Conservation (phyloP, 2,113 vertebrate species). For the Glaucidium brasilianum region DNA sequence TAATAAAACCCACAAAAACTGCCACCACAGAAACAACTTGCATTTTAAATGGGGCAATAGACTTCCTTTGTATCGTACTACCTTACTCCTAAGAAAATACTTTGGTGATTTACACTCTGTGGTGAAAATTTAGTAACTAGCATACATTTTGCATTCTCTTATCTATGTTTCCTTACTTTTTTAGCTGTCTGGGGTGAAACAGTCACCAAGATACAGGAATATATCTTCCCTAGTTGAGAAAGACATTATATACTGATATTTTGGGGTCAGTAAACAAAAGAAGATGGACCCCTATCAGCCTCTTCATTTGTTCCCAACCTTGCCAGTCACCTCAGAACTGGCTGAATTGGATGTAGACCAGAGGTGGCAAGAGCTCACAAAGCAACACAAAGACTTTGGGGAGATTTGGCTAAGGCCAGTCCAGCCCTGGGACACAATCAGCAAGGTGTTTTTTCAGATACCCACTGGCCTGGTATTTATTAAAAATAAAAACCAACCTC, state of each 20-base stretch:
- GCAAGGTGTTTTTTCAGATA: background rate
- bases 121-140: background rate
- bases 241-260: background rate
- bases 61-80: background rate
- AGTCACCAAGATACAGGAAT: background rate
- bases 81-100: background rate
- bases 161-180: background rate
- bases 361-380: background rate
- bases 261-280: background rate
- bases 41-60: background rate
- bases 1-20: background rate
- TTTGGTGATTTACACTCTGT: background rate
- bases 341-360: background rate
- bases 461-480: background rate
- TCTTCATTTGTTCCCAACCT: background rate
- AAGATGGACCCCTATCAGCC: background rate
- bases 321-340: background rate
- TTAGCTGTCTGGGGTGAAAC: background rate
- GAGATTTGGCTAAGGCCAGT: background rate
- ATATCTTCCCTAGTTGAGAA: background rate
- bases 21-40: background rate
- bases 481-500: background rate
- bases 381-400: background rate
- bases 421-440: background rate
- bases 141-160: background rate